Evolutionary conservation across 2,888 invertebrate genomes (phyloP), one percentile per base, ranked within the genome.

Genomic region (Microctonus hyperodae): DNA sequence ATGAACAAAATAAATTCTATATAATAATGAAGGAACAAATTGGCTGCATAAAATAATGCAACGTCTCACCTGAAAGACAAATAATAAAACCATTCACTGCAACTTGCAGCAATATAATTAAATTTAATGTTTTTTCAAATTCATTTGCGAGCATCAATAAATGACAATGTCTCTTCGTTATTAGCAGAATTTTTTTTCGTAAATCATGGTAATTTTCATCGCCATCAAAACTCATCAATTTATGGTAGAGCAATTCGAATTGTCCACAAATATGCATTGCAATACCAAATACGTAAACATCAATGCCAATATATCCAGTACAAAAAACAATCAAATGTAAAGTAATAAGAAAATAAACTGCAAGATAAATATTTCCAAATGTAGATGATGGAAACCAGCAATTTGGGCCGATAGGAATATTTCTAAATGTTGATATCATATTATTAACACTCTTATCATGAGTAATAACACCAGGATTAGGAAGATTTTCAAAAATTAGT

Each of bases 231-330:
- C 51, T 60, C 60, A 67, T 64, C 1, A 73, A 53, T 10, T 68
- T 57, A 6, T 20, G 50, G 35, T 60, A 58, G 3, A 70, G 64
- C 22, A 70, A 16, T 60, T 70, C 35, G 6, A 68, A 64, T 48
- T 70, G 70, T 11, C 66, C 70, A 56, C 67, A 72, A 55, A 69
- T 65, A 58, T 72, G 72, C 67, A 70, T 65, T 20, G 69, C 61
- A 11, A 72, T 58, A 10, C 58, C 58, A 22, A 72, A 70, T 13
- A 67, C 69, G n/a, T 69, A 70, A n/a, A 70, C 69, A 20, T 70
- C 72, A 33, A 35, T 59, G 1, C 70, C 72, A 20, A 69, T 48
- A 56, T 69, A 65, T 1, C 64, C 55, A 13, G 67, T 59, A n/a
- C 50, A 53, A 5, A 67, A 57, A 9, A 57, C 59, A 5, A 64